Base-by-base conservation (phyloP, 1,140 invertebrate genomes). In the Drosophila parabipectinata region DNA sequence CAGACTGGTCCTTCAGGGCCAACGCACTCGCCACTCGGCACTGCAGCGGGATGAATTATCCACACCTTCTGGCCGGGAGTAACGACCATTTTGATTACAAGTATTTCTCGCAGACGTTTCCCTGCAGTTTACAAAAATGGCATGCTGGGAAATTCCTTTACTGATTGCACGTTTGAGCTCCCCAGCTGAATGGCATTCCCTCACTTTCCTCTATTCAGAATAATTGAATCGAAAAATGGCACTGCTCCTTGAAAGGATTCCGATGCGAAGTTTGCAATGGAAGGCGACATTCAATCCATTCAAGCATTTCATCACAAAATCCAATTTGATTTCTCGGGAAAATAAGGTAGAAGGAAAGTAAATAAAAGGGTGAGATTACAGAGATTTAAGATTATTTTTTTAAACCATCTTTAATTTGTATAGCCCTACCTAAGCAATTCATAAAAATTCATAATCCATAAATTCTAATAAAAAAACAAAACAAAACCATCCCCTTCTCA, bases 171-270 rank as follows among this genome's bases (percentile, higher is more conserved):
- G 78, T 79, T 54, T 55, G 52, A 78, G 62, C 41, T 44, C 10
- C 10, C 41, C 41, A 44, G 41, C 41, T 44, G 73, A 77, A 77
- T 60, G 47, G 60, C 67, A 67, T 53, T 75, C 61, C 51, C 60
- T 51, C 47, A 73, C 14, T 18, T 44, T 9, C 44, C 44, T 47
- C 44, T 48, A 78, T 77, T 73, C 56, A 47, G 51, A 74, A 78
- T 85, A 85, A 85, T 85, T 85, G 81, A 85, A 85, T 69, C 60
- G 81, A 85, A 61, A 84, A 85, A 85, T 85, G 67, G 63, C 53
- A 80, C 74, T 26, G 63, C 51, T 15, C 14, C 26, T 72, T 61
- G 72, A 85, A 83, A 67, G 34, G 45, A 71, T 62, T 58, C 45
- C 39, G 32, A 48, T 62, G 50, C 30, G 54, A 26, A 66, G 37